Evolutionary conservation across 1,140 invertebrate genomes (phyloP), one percentile per base, ranked within the genome.

Genomic region (Neodiprion virginianus): DNA sequence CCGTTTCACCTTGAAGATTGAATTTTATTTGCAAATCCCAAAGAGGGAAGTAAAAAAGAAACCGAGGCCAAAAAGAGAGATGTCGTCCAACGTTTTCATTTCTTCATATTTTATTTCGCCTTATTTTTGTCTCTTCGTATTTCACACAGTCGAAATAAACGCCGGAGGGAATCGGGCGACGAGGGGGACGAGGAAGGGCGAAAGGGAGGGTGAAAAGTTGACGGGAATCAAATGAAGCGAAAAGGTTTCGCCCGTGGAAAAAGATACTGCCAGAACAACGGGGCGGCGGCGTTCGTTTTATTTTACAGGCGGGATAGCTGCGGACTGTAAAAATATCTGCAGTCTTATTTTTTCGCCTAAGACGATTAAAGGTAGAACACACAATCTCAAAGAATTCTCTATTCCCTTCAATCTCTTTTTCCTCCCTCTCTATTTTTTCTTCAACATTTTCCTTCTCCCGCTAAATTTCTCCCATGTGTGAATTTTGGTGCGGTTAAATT

Each of bases 401-500:
- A 14, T 61, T 14, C 53, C 8, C 1, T 40, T 40, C 28, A 12
- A 61, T 71, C 17, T 48, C 40, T 67, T 28, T 47, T 28, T 74
- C 48, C 69, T 49, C 28, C 28, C 67, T 69, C 28, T 47, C 28
- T 40, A 1, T 40, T 3, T 40, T 40, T 40, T 40, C 53, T 49
- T 67, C 71, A 71, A 48, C 49, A 71, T 74, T 53, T 48, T 21
- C 67, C 47, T 69, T 69, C 79, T 79, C 79, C 77, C 67, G 67
- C 10, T 21, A 40, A 40, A 40, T 40, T 40, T 5, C 17, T 17
- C 17, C 17, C 17, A 17, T 17, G 17, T 17, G 0, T 17, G 17
- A 17, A 17, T 17, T 17, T 17, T 17, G 17, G 17, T 17, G 17
- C 17, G 21, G 21, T 68, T 10, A 68, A 28, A 17, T 1, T 10